Evolutionary conservation across 2,113 vertebrate genomes (phyloP).

Genomic region (Ranitomeya variabilis): DNA sequence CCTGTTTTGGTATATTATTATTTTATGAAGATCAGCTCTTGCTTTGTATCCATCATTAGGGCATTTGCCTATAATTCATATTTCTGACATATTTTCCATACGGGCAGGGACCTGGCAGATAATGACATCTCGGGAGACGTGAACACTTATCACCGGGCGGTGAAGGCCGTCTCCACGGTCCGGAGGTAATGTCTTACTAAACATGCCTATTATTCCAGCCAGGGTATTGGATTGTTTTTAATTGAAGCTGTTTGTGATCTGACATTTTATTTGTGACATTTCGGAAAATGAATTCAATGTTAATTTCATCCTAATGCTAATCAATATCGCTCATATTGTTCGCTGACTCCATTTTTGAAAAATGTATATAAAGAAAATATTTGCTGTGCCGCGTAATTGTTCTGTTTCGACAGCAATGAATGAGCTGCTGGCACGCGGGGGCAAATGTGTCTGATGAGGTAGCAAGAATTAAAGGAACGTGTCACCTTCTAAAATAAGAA

Average conservation of each 20-base stretch:
- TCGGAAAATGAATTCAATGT: slow-evolving; percentile 47
- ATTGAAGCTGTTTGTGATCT: slow-evolving; percentile 39
- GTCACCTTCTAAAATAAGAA: neutral
- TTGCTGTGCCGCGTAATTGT: neutral
- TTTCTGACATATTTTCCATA: neutral
- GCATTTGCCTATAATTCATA: neutral
- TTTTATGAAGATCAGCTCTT: neutral
- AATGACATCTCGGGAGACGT: neutral
- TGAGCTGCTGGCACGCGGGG: neutral
- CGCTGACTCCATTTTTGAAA: neutral
- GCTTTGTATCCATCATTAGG: neutral
- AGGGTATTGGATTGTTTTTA: slow-evolving; percentile 32
- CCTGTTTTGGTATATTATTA: neutral
- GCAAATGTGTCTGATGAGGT: neutral
- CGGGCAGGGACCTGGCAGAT: neutral
- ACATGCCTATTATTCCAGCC: slow-evolving; percentile 28
- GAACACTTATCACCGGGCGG: neutral
- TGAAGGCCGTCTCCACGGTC: neutral
- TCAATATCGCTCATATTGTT: slow-evolving; percentile 28
- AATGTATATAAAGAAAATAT: neutral
- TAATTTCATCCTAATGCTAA: slow-evolving; percentile 46
- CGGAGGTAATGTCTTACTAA: slow-evolving; percentile 17
- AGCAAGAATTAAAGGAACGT: neutral
- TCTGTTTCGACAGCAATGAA: slow-evolving; percentile 5
- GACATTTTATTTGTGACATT: slow-evolving; percentile 54